Evolutionary conservation across 2,797 vertebrate species (phyloP), one percentile per base, ranked within the genome.

Genomic region (Sebastes steindachneri): DNA sequence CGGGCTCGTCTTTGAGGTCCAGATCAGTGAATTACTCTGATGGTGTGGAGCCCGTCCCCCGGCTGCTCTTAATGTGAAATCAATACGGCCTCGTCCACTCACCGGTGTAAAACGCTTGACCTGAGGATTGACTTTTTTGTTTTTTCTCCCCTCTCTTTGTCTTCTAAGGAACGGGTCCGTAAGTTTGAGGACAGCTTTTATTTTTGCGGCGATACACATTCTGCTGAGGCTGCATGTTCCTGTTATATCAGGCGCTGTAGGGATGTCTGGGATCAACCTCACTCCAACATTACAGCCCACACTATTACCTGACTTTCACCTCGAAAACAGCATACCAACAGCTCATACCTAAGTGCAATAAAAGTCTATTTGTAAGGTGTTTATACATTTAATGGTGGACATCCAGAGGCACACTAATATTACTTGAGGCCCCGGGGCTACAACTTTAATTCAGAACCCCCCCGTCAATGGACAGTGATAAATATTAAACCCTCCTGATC

Each of bases 41-140:
- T 69, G 82, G 88, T 82, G 86, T 93, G 89, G 88, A 93, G 92
- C 41, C 86, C 70, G 86, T 93, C 92, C 90, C 90, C 90, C 4
- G 33, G 67, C 82, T 79, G 90, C 85, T 77, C 91, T 93, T 97
- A 97, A 98, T 97, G 97, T 95, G 96, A 98, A 99, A 99, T 99
- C 97, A 96, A 98, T 98, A 96, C 92, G 11, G 45, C 25, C 23
- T 91, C 92, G 90, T 33, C 45, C 70, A 23, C 91, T 93, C 86
- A 89, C 93, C 94, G 90, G 95, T 87, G 96, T 94, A 94, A 91
- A 97, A 95, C 88, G 58, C 95, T 96, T 96, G 93, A 97, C 95
- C 95, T 90, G 89, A 90, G 90, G 92, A 86, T 91, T 79, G 85
- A 79, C 73, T 73, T 83, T 83, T 84, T 41, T 54, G n/a, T 62